Base-by-base conservation (phyloP, 2,888 invertebrate species). In the Ommatoiulus sabulosus region DNA sequence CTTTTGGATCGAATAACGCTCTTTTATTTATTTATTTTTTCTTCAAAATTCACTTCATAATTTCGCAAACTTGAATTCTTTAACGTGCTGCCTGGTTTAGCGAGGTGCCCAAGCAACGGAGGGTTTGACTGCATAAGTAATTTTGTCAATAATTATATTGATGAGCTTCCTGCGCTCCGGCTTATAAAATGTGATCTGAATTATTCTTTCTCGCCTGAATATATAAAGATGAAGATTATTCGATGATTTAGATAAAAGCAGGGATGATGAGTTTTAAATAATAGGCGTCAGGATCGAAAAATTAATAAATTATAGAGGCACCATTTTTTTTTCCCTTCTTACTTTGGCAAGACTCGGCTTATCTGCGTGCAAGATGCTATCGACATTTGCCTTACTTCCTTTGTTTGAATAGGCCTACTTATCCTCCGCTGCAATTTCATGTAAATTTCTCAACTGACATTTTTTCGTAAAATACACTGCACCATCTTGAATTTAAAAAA, bases 61-160 rank as follows among this genome's bases (percentile, higher is more conserved):
- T 63, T 63, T n/a, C n/a, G 63, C 4, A 57, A 15, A 63, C 17
- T 0, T n/a, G n/a, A n/a, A n/a, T n/a, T n/a, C n/a, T n/a, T n/a
- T n/a, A n/a, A n/a, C n/a, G n/a, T n/a, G n/a, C n/a, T 52, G 15
- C 52, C 52, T 3, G n/a, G 63, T 6, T 3, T 7, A 63, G 4
- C n/a, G 63, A n/a, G 17, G 63, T 63, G 63, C 63, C 63, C 63
- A 63, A n/a, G 63, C 3, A 63, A 63, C 63, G n/a, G n/a, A 63
- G 63, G 63, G 17, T 63, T 63, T 63, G 63, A 63, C 63, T 63
- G 63, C 63, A 63, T 63, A 63, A 63, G 63, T 63, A 63, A 63
- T 63, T 63, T 63, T 63, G 63, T 63, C 63, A 63, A 63, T 63
- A 63, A 63, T 63, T 63, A 63, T 63, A 63, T 63, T 63, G 63